phyloP scores from a whole-genome alignment of 2,113 vertebrate genomes.

The Raphicerus campestris region DNA sequence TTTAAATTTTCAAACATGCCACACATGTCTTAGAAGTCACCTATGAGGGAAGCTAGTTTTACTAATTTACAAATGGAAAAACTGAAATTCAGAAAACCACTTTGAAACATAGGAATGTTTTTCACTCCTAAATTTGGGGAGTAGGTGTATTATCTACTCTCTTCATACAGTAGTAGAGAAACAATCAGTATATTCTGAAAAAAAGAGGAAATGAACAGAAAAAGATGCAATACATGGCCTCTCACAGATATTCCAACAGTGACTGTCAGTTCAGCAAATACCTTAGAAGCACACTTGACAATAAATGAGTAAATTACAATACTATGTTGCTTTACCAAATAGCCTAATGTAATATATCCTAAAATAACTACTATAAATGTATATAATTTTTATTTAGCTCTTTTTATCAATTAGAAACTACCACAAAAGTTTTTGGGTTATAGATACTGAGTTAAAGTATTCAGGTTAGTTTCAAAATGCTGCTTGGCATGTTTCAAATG shows the following conservation, averaged over 20 bases:
- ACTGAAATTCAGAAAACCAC: neutral
- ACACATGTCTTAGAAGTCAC: constrained; percentile 14
- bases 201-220: neutral
- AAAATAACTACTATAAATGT: neutral
- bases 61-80: constrained; percentile 22
- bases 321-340: neutral
- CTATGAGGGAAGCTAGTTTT: neutral
- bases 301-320: neutral
- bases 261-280: neutral
- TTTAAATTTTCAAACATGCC: neutral
- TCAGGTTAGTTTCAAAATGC: neutral
- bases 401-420: neutral
- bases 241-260: neutral
- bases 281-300: neutral
- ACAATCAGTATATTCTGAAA: neutral
- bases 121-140: constrained; percentile 1
- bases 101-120: neutral
- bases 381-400: neutral
- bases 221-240: neutral
- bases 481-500: neutral
- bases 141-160: neutral
- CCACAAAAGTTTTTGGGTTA: neutral
- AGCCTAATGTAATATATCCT: neutral
- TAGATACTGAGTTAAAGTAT: neutral
- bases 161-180: neutral